Base-by-base conservation (phyloP, 2,797 vertebrate species). In the Rhinella marina region DNA sequence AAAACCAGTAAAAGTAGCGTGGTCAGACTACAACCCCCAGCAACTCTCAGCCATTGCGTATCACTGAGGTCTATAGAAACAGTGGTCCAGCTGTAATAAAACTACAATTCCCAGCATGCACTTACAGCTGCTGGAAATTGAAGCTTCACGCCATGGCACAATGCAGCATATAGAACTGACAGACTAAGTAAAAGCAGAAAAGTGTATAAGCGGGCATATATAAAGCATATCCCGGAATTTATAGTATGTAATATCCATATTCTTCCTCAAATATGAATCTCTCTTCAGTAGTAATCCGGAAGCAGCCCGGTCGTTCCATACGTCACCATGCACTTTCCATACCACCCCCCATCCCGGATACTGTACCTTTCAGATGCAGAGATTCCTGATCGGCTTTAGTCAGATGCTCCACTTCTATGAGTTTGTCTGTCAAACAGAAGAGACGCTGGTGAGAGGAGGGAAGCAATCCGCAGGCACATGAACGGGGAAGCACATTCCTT, bases 401-500 rank as follows among this genome's bases (percentile, higher is more conserved):
- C 91, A 95, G 94, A 94, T 94, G 95, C 91, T 94, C 95, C 92
- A 95, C 95, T 73, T 95, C 95, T 92, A 96, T 95, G 92, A 96
- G 95, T 93, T 95, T 96, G 93, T 95, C 95, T 96, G 95, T 93
- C 93, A 95, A 95, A 95, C 91, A 95, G 95, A 95, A 94, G 87
- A 94, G 93, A 93, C 19, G 92, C 95, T 95, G 95, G 90, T 90
- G 93, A 92, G 91, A 92, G 91, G 93, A 92, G 93, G 89, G 68
- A 73, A 91, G 64, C 91, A 90, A 91, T 90, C 94, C 93, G 92
- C 90, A 91, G 93, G 91, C 73, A 0, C 84, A 91, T 91, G 93
- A 91, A 91, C 89, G 89, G 52, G 41, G 91, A 91, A 86, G 84
- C 88, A 93, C 94, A 96, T 95, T 95, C 95, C 95, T 95, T 96